A percentile compares a stretch with the other conserved stretches of the same genome.
phyloP scores from a whole-genome alignment of 2,888 invertebrate species.

The Apotomis betuletana region DNA sequence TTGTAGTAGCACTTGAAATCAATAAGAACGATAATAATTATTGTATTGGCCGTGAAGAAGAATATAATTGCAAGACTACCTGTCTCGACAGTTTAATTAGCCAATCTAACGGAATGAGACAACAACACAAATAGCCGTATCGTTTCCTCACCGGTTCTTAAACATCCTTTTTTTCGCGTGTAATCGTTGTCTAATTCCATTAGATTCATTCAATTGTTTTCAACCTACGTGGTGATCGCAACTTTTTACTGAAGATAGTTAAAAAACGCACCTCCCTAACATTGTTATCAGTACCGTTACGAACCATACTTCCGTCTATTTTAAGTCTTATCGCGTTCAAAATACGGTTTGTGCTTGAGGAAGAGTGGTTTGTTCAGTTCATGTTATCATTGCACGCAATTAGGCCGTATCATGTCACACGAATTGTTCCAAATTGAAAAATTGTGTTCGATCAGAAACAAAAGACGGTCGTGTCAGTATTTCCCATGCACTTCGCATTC shows the following conservation, averaged over 20 bases:
- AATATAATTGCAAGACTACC: background rate
- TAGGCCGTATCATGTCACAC: slow-evolving; percentile 39
- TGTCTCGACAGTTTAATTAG: slow-evolving; percentile 8
- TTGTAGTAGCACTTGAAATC: no score
- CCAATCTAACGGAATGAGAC: slow-evolving; percentile 1
- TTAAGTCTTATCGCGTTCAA: slow-evolving; percentile 16
- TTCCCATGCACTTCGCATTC: background rate
- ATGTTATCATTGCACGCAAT: slow-evolving; percentile 24
- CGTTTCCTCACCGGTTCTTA: slow-evolving; percentile 18
- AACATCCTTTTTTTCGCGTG: slow-evolving; percentile 16
- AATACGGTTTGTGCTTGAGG: slow-evolving; percentile 13
- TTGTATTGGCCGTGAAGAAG: background rate
- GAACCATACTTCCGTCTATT: slow-evolving; percentile 7
- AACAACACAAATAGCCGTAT: slow-evolving; percentile 6
- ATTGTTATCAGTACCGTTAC: slow-evolving; percentile 20
- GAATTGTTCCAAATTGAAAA: slow-evolving; percentile 61
- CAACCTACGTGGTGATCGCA: slow-evolving; percentile 21
- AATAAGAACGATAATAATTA: background rate
- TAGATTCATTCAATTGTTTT: slow-evolving; percentile 34
- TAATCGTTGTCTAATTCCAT: slow-evolving; percentile 31
- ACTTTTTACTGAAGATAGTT: slow-evolving; percentile 24
- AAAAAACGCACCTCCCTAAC: slow-evolving; percentile 29
- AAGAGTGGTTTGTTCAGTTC: background rate
- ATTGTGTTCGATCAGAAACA: slow-evolving; percentile 60
- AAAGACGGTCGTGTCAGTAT: slow-evolving; percentile 13